Evolutionary conservation across 2,797 vertebrate species (phyloP), one percentile per base, ranked within the genome.

Genomic region (Clarias platycephalus): DNA sequence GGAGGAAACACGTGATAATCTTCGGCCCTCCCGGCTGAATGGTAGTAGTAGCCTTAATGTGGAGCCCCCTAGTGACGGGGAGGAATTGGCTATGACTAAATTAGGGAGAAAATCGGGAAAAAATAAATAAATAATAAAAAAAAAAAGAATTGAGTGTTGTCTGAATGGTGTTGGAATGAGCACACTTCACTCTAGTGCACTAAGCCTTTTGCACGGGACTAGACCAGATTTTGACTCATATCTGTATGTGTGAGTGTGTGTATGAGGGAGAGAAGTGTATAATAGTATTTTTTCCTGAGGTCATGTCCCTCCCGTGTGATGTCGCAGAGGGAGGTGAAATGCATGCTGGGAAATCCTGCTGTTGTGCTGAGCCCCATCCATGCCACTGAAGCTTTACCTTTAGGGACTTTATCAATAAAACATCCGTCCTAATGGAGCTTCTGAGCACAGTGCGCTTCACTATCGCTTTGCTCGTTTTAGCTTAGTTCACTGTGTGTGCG

Each of bases 351-450:
- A 77, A 60, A 83, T 55, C 83, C 78, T 24, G 66, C 63, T 82
- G 81, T 74, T 62, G 64, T 55, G n/a, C 60, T 28, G 28, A 16
- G 44, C 31, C 76, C 40, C 64, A 57, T 82, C 44, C 63, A 57
- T 72, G 74, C 22, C 49, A 26, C 74, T 80, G 44, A 31, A 63
- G 63, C 81, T 82, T 76, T 74, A 80, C 68, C 88, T 86, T 55
- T 57, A 80, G 82, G 84, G 84, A 87, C 63, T 75, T 64, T 82
- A 86, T 87, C 82, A 84, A 84, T 87, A 87, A 89, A 85, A 91
- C 88, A 86, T 92, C 88, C 85, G 90, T 82, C 86, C 90, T 82
- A 83, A 70, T 90, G 86, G 26, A 86, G 80, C 58, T 57, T 83
- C 75, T 71, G 74, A 88, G 86, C 84, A 5, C 64, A 82, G 78